Evolutionary conservation across 2,888 invertebrate genomes (phyloP), one percentile per base, ranked within the genome.

Genomic region (Meghimatium bilineatum): DNA sequence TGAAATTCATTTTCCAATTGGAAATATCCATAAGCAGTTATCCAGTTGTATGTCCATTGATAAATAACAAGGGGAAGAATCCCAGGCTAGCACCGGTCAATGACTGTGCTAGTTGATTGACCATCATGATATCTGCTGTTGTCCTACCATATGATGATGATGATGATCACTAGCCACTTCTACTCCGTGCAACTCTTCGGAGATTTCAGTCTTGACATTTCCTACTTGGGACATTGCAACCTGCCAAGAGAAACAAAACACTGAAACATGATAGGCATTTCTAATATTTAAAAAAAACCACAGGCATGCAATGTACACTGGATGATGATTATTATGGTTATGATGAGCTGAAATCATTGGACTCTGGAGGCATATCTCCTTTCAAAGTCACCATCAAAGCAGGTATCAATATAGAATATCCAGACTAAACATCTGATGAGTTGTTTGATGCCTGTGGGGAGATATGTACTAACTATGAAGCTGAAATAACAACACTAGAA

Each of bases 221-320:
- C 77, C 74, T 8, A 89, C 82, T 5, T 92, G 91, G 49, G 92
- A 90, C 92, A 93, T 91, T 56, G 92, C 90, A 83, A 93, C 91
- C 85, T 93, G 92, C 69, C 2, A 38, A 69, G 20, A 69, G 36
- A 69, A 69, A 67, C 12, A 34, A 3, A 14, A 49, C 49, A n/a
- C n/a, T n/a, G n/a, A n/a, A n/a, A n/a, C n/a, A n/a, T n/a, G n/a
- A n/a, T n/a, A n/a, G n/a, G n/a, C n/a, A n/a, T n/a, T n/a, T n/a
- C n/a, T n/a, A n/a, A n/a, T n/a, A n/a, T n/a, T n/a, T n/a, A n/a
- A n/a, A n/a, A n/a, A n/a, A n/a, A n/a, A n/a, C n/a, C n/a, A n/a
- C n/a, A n/a, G n/a, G n/a, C n/a, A n/a, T n/a, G n/a, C n/a, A n/a
- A n/a, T n/a, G n/a, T n/a, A n/a, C n/a, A n/a, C n/a, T n/a, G n/a